Evolutionary conservation across 2,113 vertebrate species (phyloP).

Genomic region (Ellobius talpinus): DNA sequence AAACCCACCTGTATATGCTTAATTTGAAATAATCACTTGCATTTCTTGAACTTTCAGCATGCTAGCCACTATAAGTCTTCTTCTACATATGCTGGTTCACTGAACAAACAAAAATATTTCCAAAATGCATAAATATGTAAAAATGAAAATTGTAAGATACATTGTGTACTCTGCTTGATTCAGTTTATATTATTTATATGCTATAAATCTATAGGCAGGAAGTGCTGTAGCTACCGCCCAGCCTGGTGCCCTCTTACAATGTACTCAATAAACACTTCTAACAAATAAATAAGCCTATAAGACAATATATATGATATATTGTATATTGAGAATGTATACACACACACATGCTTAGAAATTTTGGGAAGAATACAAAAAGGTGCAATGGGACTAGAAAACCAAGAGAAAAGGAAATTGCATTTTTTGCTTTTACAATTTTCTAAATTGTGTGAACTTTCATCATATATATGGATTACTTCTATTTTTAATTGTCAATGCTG

Average conservation of each 20-base stretch:
- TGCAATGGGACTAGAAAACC: not conserved
- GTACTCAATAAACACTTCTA: no score
- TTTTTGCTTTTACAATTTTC: conserved; percentile 41
- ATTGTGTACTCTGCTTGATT: not conserved
- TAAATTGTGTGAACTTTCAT: conserved; percentile 15
- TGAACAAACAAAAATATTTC: not conserved
- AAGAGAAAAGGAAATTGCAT: not conserved
- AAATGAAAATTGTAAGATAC: not conserved
- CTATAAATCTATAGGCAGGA: not conserved
- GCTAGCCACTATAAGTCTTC: not conserved
- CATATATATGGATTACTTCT: not conserved
- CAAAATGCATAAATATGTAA: not conserved
- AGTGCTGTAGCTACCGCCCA: not conserved
- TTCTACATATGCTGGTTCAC: conserved; percentile 9
- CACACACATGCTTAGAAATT: not conserved
- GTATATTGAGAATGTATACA: not conserved
- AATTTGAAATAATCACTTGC: not conserved
- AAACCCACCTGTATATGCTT: not conserved
- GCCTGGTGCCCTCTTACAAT: not conserved
- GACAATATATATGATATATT: not conserved
- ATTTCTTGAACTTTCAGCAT: conserved; percentile 42
- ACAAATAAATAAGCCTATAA: not conserved
- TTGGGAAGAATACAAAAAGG: not conserved
- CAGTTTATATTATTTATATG: not conserved
- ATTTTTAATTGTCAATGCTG: not conserved